phyloP scores from a whole-genome alignment of 2,113 vertebrate genomes.

The Forbesichthys papilliferus region DNA sequence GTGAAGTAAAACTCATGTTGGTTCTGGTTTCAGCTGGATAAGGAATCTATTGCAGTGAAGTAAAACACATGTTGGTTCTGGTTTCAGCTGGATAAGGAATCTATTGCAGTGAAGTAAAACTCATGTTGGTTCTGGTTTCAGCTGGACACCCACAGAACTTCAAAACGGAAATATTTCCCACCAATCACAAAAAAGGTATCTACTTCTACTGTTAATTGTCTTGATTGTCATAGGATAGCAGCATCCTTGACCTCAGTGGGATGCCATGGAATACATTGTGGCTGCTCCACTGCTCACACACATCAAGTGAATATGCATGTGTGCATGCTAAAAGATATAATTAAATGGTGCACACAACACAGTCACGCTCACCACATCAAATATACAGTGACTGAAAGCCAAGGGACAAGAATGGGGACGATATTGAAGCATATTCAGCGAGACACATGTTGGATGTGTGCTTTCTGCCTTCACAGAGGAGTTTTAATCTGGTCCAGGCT shows the following conservation, averaged over 20 bases:
- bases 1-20: conserved; percentile 50
- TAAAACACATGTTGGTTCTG: conserved; percentile 50
- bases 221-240: neutral
- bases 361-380: neutral
- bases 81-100: conserved; percentile 73
- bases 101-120: conserved; percentile 32
- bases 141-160: conserved; percentile 85
- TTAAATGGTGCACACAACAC: conserved; percentile 2
- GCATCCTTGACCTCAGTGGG: conserved; percentile 21
- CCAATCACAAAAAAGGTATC: conserved; percentile 85
- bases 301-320: conserved; percentile 21
- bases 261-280: conserved; percentile 52
- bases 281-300: conserved; percentile 42
- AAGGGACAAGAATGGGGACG: conserved; percentile 5
- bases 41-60: conserved; percentile 34
- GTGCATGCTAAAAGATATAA: neutral
- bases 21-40: conserved; percentile 75
- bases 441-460: conserved; percentile 17
- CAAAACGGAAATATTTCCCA: conserved; percentile 84
- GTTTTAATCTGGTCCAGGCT: conserved; percentile 30
- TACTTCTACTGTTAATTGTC: conserved; percentile 36
- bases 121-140: conserved; percentile 67
- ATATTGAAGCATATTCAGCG: conserved; percentile 8
- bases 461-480: conserved; percentile 32
- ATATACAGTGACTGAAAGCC: neutral